Evolutionary conservation across 2,797 vertebrate genomes (phyloP), one percentile per base, ranked within the genome.

Genomic region (Setipinna tenuifilis): DNA sequence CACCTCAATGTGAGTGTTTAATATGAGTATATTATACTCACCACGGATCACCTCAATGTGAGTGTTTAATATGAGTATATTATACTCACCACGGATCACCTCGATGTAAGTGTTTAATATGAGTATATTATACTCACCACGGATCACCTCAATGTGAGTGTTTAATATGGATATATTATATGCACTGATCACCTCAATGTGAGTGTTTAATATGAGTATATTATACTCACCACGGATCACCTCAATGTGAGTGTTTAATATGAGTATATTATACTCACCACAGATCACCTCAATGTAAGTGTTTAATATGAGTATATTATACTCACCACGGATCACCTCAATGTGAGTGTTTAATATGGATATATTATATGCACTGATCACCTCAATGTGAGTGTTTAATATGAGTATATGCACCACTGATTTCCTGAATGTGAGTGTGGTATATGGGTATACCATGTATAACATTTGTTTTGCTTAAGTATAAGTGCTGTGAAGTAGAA

Each of bases 1-100:
- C 97, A 98, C 83, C 94, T 98, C 85, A 97, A 97, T 44, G 98
- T 99, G 90, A 96, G 97, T 93, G 6, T 59, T 48, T 10, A 48
- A 48, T 48, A 4, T 48, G 10, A 4, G 3, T 48, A 48, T 48
- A 4, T 48, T 41, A 41, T 41, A 41, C 35, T 94, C 82, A 98
- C 97, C 90, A 97, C 94, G 0, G 68, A 89, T 10, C 97, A 97
- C 83, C 94, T 98, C 85, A 96, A 96, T 44, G 98, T 99, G 90
- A 96, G 97, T 93, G 9, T 62, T 2, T 41, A 2, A 41, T n/a
- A n/a, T n/a, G n/a, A n/a, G n/a, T n/a, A n/a, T 41, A 41, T 41
- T 41, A 41, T 41, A 41, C 35, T 94, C 82, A 98, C 97, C 90
- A 97, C 94, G 0, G 68, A 89, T 10, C 97, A 97, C 83, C 94